phyloP scores from a whole-genome alignment of 2,797 vertebrate species.

The Mionectes olivaceus region DNA sequence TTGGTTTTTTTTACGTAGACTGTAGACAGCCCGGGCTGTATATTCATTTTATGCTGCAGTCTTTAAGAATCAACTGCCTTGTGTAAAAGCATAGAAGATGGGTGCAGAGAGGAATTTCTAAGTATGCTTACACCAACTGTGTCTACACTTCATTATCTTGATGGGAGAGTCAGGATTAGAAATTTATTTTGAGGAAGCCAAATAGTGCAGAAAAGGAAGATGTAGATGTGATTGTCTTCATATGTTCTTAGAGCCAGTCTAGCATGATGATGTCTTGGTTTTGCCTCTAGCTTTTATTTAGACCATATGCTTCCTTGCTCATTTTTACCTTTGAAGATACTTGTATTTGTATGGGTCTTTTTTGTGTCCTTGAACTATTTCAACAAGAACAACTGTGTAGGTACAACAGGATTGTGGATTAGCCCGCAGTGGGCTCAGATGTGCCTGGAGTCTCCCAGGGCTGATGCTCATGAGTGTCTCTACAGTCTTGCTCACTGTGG shows the following conservation, averaged over 20 bases:
- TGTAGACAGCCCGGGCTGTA: background rate
- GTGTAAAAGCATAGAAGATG: background rate
- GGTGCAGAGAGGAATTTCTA: background rate
- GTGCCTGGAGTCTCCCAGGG: background rate
- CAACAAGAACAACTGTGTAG: background rate
- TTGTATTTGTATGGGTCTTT: background rate
- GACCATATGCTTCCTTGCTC: background rate
- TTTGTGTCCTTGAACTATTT: background rate
- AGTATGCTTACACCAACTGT: background rate
- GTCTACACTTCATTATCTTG: background rate
- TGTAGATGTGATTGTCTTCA: background rate
- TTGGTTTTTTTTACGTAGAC: too few relatives aligned
- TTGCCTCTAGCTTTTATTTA: background rate
- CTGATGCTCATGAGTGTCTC: background rate
- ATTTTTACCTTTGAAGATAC: background rate
- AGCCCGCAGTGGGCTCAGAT: background rate
- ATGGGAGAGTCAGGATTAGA: background rate
- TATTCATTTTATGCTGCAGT: background rate
- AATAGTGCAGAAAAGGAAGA: background rate
- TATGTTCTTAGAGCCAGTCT: background rate
- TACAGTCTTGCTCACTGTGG: background rate
- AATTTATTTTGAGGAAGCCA: background rate
- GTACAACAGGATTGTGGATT: background rate
- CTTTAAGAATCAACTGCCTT: background rate
- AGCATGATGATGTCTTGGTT: background rate